Conservation (phyloP, 2,797 vertebrate genomes). For the Podargus strigoides region DNA sequence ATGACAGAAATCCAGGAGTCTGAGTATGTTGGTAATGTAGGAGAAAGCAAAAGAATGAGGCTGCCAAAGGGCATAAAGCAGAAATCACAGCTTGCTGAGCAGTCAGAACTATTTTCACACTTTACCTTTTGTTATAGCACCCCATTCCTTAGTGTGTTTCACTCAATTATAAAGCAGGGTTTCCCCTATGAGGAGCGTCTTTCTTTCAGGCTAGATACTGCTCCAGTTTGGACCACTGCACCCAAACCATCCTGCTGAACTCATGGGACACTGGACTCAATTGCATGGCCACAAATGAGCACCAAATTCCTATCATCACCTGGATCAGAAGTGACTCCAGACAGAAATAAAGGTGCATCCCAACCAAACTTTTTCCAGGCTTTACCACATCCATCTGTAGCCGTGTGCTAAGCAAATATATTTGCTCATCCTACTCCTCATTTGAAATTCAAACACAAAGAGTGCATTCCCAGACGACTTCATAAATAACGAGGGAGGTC, state of each 20-base stretch:
- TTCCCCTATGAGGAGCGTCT: neutral
- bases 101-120: neutral
- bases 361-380: neutral
- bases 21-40: neutral
- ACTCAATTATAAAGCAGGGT: neutral
- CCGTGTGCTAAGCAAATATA: neutral
- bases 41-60: neutral
- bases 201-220: neutral
- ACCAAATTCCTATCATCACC: neutral
- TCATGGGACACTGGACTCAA: neutral
- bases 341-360: neutral
- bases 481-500: neutral
- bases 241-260: neutral
- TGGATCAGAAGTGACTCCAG: neutral
- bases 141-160: neutral
- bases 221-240: neutral
- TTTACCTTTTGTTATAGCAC: neutral
- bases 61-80: constrained; percentile 28
- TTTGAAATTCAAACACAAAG: constrained; percentile 13
- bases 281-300: neutral
- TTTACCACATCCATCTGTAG: neutral
- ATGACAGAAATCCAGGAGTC: neutral
- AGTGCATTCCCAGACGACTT: neutral
- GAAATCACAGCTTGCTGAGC: neutral
- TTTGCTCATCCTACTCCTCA: neutral